Base-by-base conservation (phyloP, 2,113 vertebrate species). In the Cephalopterus ornatus region DNA sequence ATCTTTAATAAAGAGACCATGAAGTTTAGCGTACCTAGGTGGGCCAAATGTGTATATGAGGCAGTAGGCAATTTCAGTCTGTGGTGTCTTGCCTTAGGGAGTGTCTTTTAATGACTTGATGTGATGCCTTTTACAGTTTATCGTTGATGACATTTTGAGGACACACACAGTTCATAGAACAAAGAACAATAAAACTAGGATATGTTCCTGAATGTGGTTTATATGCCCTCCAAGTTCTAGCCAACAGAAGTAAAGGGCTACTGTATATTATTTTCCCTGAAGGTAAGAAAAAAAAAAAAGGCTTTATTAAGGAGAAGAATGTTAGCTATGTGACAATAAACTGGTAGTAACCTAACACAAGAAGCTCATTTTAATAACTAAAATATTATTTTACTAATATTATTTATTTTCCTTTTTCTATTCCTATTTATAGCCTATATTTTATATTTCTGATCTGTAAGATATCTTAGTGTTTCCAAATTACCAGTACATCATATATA, bases 91-190 rank as follows among this genome's bases (percentile, higher is more conserved):
- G 97, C 98, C 97, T 97, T 61, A 84, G 98, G 97, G 97, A 98
- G 82, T 76, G 92, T 98, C 94, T 98, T 98, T 97, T 98, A 98
- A 98, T 98, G 97, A 98, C 93, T 97, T 97, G 94, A 97, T 97
- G 82, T 98, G 97, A 98, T 98, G 96, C 95, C 97, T 98, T 97
- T 98, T 98, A 95, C 93, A 89, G 85, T 92, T 98, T 98, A 98
- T 98, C 89, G 63, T 93, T 96, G 97, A 92, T 99, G 98, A 98
- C 98, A 98, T 98, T 98, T 99, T 98, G 97, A 98, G 98, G 97
- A 97, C 98, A 97, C 93, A 73, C 96, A 88, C 86, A 97, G 94
- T 97, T 95, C 80, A 5, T 95, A 96, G 96, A 97, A 96, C 76
- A 95, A 97, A 98, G 96, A 97, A 97, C 96, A 98, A 96, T 98